Evolutionary conservation across 2,888 invertebrate genomes (phyloP), one percentile per base, ranked within the genome.

Genomic region (Kuschelorhynchus macadamiae): DNA sequence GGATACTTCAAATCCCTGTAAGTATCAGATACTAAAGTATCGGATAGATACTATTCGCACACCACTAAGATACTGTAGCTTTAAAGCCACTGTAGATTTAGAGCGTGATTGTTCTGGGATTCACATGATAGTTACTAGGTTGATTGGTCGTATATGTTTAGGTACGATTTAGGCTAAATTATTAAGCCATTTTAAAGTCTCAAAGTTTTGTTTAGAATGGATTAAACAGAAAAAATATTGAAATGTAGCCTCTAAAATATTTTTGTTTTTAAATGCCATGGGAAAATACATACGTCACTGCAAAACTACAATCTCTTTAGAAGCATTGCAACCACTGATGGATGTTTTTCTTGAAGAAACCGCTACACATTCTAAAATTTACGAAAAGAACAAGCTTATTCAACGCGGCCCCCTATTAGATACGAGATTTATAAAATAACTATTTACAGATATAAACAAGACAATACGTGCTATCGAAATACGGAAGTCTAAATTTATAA

Each of bases 371-470:
- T 57, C 3, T 46, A 46, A 30, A 14, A 18, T n/a, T 41, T 30
- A 41, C 50, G 41, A 61, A 44, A 32, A 30, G 30, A 61, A 41
- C 41, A 3, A 52, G 8, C 11, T 47, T 25, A 41, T 25, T 12
- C 32, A 17, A 25, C 41, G 52, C 49, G 53, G n/a, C 41, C 42
- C 25, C 8, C 36, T 61, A 30, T 17, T 61, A 41, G 61, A 61
- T 61, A 39, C 61, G 12, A 14, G 61, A 0, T 61, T 61, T 61
- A 61, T 49, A 30, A 61, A 52, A 61, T 41, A 41, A 41, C 52
- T 25, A 12, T 61, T 61, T 61, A 5, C 20, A 36, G 47, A 41
- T 17, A 14, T 41, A 17, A 14, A 41, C 14, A 41, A 41, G 17
- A 8, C 41, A 41, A 41, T 14, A 12, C 41, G 8, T 8, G 41